Conservation (phyloP, 37 sponge, comb jelly and placozoan genomes). For the Oopsacas minuta region DNA sequence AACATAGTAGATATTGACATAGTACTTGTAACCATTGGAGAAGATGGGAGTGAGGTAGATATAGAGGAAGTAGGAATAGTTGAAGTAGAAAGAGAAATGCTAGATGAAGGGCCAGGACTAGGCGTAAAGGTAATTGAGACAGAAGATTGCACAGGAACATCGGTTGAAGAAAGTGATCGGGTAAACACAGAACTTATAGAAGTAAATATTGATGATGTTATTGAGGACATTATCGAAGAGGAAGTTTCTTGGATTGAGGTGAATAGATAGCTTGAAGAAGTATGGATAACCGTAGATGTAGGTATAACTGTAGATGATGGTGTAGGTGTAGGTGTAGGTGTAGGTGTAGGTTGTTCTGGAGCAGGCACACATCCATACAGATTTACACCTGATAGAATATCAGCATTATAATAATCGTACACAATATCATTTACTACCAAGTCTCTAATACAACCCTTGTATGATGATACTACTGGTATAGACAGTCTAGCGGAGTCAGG, state of each 20-base stretch:
- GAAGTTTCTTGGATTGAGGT: background rate
- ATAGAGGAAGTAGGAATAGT: background rate
- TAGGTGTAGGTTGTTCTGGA: background rate
- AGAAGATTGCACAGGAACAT: background rate
- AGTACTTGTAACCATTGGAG: background rate
- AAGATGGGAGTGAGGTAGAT: background rate
- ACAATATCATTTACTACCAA: background rate
- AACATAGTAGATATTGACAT: background rate
- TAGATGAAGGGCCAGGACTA: background rate
- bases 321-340: background rate
- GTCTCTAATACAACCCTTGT: background rate
- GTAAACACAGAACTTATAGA: background rate
- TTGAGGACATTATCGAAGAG: background rate
- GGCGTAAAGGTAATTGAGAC: background rate
- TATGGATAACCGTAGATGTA: background rate
- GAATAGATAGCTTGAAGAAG: too few relatives aligned
- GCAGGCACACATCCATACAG: conserved; percentile 11
- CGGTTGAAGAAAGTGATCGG: background rate
- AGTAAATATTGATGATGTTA: background rate
- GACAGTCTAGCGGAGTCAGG: background rate
- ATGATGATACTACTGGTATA: background rate
- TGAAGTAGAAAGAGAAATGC: background rate
- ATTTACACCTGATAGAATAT: background rate
- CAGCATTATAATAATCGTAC: background rate
- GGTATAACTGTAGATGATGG: background rate